Percentiles rank a stretch among this genome's conserved stretches.
These are phyloP conservation scores for Coturnix japonica DNA, from an alignment of 2,113 vertebrate species.

Conservation along the genomic window DNA sequence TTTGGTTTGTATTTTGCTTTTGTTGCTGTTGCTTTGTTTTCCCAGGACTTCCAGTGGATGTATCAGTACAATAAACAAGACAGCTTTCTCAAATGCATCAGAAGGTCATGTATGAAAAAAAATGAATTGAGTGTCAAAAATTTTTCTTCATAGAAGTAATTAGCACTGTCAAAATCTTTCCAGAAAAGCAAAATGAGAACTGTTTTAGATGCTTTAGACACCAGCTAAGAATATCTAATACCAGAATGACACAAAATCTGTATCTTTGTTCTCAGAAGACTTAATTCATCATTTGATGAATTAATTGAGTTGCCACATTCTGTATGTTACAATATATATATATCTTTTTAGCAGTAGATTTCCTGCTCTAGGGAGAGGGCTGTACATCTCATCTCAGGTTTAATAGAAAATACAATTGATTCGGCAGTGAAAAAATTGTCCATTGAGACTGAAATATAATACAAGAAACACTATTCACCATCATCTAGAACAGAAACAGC, in stretches of 20 bases:
- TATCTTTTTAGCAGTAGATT: not conserved
- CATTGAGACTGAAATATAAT: not conserved
- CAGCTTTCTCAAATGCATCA: not conserved
- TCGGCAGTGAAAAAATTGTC: not conserved
- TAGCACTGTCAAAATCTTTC: conserved; percentile 25
- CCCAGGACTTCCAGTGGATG: not conserved
- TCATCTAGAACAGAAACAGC: not conserved
- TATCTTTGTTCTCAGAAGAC: not conserved
- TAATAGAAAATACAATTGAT: not conserved
- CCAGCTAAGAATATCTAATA: not conserved
- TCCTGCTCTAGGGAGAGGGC: not conserved
- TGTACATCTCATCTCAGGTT: not conserved
- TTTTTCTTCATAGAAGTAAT: conserved; percentile 17
- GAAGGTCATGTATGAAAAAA: not conserved
- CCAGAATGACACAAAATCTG: not conserved
- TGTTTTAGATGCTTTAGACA: conserved; percentile 2
- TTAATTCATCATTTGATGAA: not conserved
- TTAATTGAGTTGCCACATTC: not conserved
- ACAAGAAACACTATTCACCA: not conserved
- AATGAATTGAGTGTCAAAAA: not conserved
- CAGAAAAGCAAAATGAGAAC: not conserved
- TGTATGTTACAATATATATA: not conserved
- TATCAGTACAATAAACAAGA: not conserved
- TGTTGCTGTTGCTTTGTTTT: not conserved
- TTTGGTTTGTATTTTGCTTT: not conserved